phyloP scores from a whole-genome alignment of 2,888 invertebrate species.

The Sarcophaga carnaria region DNA sequence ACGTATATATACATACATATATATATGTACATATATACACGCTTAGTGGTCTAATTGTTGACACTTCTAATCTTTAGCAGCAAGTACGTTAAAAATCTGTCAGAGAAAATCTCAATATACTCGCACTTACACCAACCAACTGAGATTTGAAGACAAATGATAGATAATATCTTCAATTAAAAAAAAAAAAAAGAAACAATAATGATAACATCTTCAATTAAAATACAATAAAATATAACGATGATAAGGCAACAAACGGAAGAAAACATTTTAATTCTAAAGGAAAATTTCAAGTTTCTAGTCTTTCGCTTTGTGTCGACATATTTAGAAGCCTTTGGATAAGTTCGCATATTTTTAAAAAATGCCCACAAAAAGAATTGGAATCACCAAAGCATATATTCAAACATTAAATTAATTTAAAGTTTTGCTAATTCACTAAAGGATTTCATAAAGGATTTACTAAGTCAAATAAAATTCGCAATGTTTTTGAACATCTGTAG shows the following conservation, averaged over 20 bases:
- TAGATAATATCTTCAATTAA: constrained; percentile 11
- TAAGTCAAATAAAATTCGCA: not conserved
- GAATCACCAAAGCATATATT: not conserved
- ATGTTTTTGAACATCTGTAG: constrained; percentile 42
- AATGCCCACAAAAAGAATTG: not conserved
- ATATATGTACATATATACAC: no score
- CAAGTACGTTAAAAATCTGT: no score
- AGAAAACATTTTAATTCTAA: not conserved
- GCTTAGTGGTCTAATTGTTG: no score
- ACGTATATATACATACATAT: no score
- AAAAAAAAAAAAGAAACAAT: not conserved
- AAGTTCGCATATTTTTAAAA: not conserved
- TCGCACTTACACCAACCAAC: not conserved
- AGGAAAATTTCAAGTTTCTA: not conserved
- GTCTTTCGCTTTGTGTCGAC: constrained; percentile 19
- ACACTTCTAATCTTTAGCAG: no score
- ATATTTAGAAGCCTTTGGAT: constrained; percentile 5
- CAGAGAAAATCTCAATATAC: not conserved
- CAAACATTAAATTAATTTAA: not conserved
- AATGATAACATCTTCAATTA: constrained; percentile 24
- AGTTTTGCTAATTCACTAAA: not conserved
- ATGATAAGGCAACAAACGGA: not conserved
- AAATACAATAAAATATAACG: constrained; percentile 17
- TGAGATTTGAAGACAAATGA: not conserved
- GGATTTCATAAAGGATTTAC: not conserved